phyloP scores from a whole-genome alignment of 2,113 vertebrate species.

The Pseudorectes ferrugineus region DNA sequence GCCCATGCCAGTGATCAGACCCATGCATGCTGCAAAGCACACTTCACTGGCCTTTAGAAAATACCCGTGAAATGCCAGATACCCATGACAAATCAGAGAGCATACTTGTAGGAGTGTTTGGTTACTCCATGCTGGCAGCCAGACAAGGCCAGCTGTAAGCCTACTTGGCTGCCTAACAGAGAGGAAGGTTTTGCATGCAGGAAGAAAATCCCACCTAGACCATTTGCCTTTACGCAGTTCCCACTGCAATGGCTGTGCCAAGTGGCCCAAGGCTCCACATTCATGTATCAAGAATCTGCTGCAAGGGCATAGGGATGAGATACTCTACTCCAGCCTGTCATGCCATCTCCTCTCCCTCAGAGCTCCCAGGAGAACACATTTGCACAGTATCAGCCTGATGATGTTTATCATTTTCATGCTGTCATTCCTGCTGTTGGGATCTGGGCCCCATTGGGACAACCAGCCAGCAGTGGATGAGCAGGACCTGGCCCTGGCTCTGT shows the following conservation, averaged over 20 bases:
- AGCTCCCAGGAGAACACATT: background rate
- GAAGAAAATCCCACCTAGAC: background rate
- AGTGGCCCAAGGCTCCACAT: background rate
- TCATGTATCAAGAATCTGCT: background rate
- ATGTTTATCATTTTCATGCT: background rate
- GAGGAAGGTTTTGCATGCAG: background rate
- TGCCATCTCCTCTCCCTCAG: background rate
- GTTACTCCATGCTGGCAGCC: slow-evolving; percentile 18
- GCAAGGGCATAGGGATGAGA: background rate
- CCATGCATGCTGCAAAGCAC: background rate
- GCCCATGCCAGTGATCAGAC: background rate
- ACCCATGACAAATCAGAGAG: slow-evolving; percentile 11
- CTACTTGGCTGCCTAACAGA: background rate
- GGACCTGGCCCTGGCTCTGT: background rate
- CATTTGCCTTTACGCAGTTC: background rate
- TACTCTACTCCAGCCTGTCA: background rate
- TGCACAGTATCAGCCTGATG: background rate
- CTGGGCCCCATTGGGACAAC: background rate
- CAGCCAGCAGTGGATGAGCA: background rate
- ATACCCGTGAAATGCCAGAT: slow-evolving; percentile 37
- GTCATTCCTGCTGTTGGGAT: background rate
- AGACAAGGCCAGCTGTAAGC: slow-evolving; percentile 10
- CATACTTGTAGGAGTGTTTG: background rate
- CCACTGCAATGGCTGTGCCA: background rate
- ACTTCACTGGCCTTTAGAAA: slow-evolving; percentile 3